Base-by-base conservation (phyloP, 2,888 invertebrate species). In the Cosmopolites sordidus region DNA sequence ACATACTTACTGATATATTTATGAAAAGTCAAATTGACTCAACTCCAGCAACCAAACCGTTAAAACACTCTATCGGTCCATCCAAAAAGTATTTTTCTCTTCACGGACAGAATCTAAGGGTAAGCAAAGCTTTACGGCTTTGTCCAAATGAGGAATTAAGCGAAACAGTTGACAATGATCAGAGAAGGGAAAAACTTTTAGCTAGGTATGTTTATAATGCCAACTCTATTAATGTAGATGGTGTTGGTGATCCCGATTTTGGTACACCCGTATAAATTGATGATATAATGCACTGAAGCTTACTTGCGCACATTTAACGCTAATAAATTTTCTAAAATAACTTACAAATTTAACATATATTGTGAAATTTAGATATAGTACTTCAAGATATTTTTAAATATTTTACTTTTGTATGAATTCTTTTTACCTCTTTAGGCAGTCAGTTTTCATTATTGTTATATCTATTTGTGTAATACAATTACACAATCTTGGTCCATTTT, bases 221-320 rank as follows among this genome's bases (percentile, higher is more conserved):
- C 15, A 74, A 73, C 62, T 69, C 70, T 48, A 58, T 71, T 46
- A 70, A 69, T 54, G 73, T 73, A 1, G 77, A 77, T 59, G 83
- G 83, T 40, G 79, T 81, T 62, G 83, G 83, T 0, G 83, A 84
- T 73, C 83, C 83, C 0, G 83, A 82, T 74, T 83, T 83, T 70
- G 83, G 83, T 59, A 84, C 83, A 2, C 83, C 83, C 9, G 83
- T 84, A 62, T 83, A 78, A 8, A 8, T 22, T 22, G 43, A 39
- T 17, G 39, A 27, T 14, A 16, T n/a, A 14, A 33, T 12, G 51
- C 51, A 51, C 51, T 47, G 37, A 46, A 51, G 51, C 47, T 51
- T 47, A 47, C 16, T 42, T 41, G 46, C 51, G 51, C 51, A 46
- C 51, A 51, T 51, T 40, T 45, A 33, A 33, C 33, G 33, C 12